Conservation (phyloP, 2,888 invertebrate species). For the Rhabditophanes sp. region DNA sequence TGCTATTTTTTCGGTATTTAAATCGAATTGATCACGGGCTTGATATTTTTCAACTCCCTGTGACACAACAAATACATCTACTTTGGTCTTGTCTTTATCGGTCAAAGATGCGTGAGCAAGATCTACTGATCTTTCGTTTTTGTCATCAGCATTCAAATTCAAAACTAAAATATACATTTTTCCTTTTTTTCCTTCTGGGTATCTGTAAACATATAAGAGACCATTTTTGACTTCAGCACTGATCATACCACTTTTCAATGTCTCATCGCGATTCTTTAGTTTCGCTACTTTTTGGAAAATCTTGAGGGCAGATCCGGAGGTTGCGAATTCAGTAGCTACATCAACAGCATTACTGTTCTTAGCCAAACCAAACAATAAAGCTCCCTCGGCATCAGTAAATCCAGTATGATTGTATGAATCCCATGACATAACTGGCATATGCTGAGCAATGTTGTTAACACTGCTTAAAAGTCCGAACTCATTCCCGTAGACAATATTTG, state of each 20-base stretch:
- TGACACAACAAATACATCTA: constrained; percentile 8
- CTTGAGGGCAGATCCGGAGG: constrained; percentile 17
- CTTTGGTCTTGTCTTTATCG: too few species aligned
- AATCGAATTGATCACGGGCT: constrained; percentile 9
- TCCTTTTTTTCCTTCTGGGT: not conserved
- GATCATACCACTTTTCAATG: constrained; percentile 17
- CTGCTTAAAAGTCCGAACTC: constrained; percentile 59
- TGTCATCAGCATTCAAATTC: constrained; percentile 4
- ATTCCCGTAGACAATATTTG: constrained; percentile 70
- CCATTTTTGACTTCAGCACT: constrained; percentile 5
- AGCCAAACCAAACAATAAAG: constrained; percentile 8
- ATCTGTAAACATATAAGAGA: constrained; percentile 3
- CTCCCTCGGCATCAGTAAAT: constrained; percentile 8
- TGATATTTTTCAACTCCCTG: constrained; percentile 8
- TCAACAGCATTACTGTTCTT: constrained; percentile 3
- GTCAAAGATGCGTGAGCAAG: constrained; percentile 9
- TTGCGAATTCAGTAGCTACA: constrained; percentile 6
- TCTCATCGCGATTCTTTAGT: constrained; percentile 25
- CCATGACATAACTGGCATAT: constrained; percentile 11
- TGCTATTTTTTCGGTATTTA: too few species aligned
- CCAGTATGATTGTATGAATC: constrained; percentile 6
- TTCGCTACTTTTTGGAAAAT: constrained; percentile 24
- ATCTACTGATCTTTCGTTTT: not conserved
- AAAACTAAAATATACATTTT: too few species aligned
- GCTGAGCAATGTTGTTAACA: constrained; percentile 4